These are phyloP conservation scores for Xanthia icteritia DNA, from an alignment of 2,888 invertebrate genomes.

Conservation along the genomic window DNA sequence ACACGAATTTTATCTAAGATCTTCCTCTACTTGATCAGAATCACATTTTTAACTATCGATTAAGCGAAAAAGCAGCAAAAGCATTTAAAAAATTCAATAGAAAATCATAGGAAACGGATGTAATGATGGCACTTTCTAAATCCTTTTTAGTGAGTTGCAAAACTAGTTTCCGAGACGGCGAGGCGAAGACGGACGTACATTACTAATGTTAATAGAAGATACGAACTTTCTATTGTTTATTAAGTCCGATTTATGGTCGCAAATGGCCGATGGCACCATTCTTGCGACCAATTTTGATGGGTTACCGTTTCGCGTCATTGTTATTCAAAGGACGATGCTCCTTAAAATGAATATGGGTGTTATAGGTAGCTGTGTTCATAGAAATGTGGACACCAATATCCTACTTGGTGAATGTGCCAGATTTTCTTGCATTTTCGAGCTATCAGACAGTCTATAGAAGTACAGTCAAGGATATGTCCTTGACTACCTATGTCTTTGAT, in stretches of 20 bases:
- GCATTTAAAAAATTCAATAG: conserved; percentile 49
- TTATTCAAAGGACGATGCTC: conserved; percentile 35
- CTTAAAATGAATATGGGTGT: conserved; percentile 19
- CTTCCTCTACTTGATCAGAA: background rate
- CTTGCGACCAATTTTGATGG: conserved; percentile 38
- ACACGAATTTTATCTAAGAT: background rate
- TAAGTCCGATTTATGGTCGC: conserved; percentile 51
- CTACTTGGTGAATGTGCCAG: no score
- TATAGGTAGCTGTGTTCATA: background rate
- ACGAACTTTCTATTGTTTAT: conserved; percentile 78
- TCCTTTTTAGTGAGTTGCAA: conserved; percentile 81
- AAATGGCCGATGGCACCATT: conserved; percentile 38
- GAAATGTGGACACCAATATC: background rate
- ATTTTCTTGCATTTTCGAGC: background rate
- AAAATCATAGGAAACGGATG: conserved; percentile 63
- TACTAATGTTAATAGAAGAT: conserved; percentile 61
- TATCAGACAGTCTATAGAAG: background rate
- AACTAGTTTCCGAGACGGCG: conserved; percentile 75
- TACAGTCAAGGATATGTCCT: no score
- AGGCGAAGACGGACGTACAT: conserved; percentile 64
- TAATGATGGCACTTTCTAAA: conserved; percentile 78
- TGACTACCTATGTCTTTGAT: no score
- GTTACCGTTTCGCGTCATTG: conserved; percentile 44
- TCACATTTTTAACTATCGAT: background rate
- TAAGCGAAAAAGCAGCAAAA: conserved; percentile 33